Conservation (phyloP, 2,888 invertebrate genomes). For the Neoscelio sp. region DNA sequence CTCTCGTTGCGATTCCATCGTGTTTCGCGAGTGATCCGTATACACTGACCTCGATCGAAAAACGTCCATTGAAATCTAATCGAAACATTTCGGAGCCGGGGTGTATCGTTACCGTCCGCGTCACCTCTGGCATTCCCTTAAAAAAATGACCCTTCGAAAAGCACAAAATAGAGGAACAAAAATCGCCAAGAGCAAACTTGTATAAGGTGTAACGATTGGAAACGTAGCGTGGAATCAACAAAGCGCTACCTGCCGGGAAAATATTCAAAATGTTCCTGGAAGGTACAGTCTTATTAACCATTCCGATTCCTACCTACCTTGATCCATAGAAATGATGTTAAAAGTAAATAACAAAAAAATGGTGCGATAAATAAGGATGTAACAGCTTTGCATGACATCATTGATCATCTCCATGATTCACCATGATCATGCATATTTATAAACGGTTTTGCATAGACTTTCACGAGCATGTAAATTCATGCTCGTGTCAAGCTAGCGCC, state of each 20-base stretch:
- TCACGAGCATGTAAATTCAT: conserved; percentile 59
- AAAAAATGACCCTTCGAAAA: conserved; percentile 20
- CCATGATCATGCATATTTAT: conserved; percentile 64
- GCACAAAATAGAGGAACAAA: background rate
- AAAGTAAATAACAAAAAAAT: conserved; percentile 44
- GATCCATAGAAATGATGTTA: too few species aligned
- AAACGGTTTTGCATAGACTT: conserved; percentile 61
- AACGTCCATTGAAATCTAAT: conserved; percentile 74
- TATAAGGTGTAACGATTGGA: background rate
- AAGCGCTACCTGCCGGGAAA: background rate
- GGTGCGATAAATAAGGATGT: conserved; percentile 53
- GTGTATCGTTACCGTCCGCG: conserved; percentile 33
- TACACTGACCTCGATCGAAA: conserved; percentile 72
- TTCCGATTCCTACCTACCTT: too few species aligned
- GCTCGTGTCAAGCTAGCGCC: conserved; percentile 35
- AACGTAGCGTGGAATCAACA: background rate
- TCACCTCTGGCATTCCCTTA: conserved; percentile 40
- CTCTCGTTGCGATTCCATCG: conserved; percentile 42
- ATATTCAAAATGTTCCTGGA: conserved; percentile 33
- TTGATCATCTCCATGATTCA: conserved; percentile 60
- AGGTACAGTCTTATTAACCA: too few species aligned
- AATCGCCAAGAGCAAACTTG: background rate
- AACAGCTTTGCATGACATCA: conserved; percentile 62
- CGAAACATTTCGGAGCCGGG: conserved; percentile 64
- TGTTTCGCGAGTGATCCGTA: conserved; percentile 67